Percentiles rank a stretch among this genome's conserved stretches.
Evolutionary conservation across 2,888 invertebrate species (phyloP).

Genomic region (Napeogenes inachia): DNA sequence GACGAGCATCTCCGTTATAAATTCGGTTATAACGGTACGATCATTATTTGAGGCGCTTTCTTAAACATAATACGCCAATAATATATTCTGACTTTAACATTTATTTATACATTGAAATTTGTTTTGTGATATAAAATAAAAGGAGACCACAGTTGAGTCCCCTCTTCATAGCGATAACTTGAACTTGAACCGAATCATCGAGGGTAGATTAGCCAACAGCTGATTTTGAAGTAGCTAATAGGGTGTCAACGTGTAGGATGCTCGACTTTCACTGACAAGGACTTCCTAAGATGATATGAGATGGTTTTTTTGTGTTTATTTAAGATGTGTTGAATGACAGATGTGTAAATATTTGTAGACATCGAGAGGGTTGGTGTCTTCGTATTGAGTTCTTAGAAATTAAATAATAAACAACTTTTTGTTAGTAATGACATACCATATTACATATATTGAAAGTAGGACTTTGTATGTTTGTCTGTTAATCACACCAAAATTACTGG

Average conservation of each 20-base stretch:
- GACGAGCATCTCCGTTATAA: slow-evolving; percentile 22
- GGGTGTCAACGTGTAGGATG: slow-evolving; percentile 30
- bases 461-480: too few relatives aligned
- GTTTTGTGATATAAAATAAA: not conserved
- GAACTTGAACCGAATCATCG: slow-evolving; percentile 34
- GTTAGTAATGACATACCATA: too few relatives aligned
- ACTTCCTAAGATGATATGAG: slow-evolving; percentile 11
- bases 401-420: too few relatives aligned
- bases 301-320: slow-evolving; percentile 12
- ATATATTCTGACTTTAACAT: not conserved
- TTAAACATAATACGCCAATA: slow-evolving; percentile 16
- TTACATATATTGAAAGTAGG: too few relatives aligned
- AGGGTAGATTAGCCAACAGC: slow-evolving; percentile 23
- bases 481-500: too few relatives aligned
- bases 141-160: slow-evolving; percentile 20
- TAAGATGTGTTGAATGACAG: slow-evolving; percentile 9
- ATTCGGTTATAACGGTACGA: slow-evolving; percentile 27
- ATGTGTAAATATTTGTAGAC: slow-evolving; percentile 17
- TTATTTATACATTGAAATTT: not conserved
- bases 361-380: not conserved
- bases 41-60: slow-evolving; percentile 30
- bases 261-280: slow-evolving; percentile 16
- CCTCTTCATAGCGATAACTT: slow-evolving; percentile 31
- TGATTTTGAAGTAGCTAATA: slow-evolving; percentile 27
- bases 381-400: not conserved